Evolutionary conservation across 2,888 invertebrate genomes (phyloP), one percentile per base, ranked within the genome.

Genomic region (Drosophila mimica): DNA sequence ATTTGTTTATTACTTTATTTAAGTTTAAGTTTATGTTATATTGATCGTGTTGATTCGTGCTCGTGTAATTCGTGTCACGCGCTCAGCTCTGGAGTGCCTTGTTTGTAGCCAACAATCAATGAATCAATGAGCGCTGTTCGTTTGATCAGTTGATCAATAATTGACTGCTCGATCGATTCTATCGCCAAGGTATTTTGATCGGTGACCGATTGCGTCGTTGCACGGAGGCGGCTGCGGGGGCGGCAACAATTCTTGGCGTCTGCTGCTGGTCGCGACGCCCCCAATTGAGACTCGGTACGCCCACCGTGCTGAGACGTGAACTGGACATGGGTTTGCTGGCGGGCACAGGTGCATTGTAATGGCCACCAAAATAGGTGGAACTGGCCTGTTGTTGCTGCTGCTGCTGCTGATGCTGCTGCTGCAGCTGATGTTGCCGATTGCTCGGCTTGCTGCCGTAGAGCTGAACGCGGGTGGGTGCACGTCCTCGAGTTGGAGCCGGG

Each of bases 151-250:
- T 43, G 60, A 36, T 71, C 63, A 38, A 48, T 61, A 53, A 71
- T 59, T 49, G 33, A 28, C 57, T 63, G 76, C 46, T 4, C 52
- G 43, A 36, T 59, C 54, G 81, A 74, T 71, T 71, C 90, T 92
- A 92, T 71, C 93, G 88, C 92, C 92, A 92, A 51, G 92, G 92
- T 70, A 91, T 87, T 82, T 93, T 93, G 80, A 91, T 92, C 74
- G 93, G 93, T 54, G 92, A 93, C 73, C 92, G 92, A 71, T 92
- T 91, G 79, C 92, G 93, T 58, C 93, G 90, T 74, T 88, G 88
- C 59, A 76, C 68, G 38, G 83, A 78, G 52, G 82, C 69, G 38
- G 83, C 70, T 46, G 82, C 68, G 82, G 85, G 78, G 64, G 81
- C 68, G 78, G 38, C 58, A 58, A 73, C 17, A 61, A 82, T 65